Evolutionary conservation across 92 coral and sea anemone genomes (phyloP), one percentile per base, ranked within the genome.

Genomic region (Ricordea florida): DNA sequence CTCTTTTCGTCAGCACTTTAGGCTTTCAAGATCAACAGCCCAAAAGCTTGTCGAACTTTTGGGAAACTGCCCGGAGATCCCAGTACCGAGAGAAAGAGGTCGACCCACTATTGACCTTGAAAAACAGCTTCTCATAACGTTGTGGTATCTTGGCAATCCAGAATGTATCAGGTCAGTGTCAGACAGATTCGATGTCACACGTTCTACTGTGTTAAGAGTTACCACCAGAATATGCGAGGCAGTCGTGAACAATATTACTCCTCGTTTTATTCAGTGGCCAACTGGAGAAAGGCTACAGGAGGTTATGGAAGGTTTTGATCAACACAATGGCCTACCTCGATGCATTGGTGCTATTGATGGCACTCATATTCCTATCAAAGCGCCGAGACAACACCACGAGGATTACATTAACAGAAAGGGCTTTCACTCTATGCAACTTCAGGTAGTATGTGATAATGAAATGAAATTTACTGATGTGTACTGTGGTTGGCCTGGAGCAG

Each of bases 81-180:
- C n/a, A n/a, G n/a, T n/a, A n/a, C n/a, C n/a, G n/a, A n/a, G n/a
- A n/a, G n/a, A n/a, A n/a, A n/a, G n/a, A n/a, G n/a, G n/a, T n/a
- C n/a, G n/a, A n/a, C n/a, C n/a, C n/a, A n/a, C n/a, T n/a, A n/a
- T n/a, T n/a, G n/a, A n/a, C n/a, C n/a, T n/a, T n/a, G n/a, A n/a
- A n/a, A n/a, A n/a, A n/a, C n/a, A n/a, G n/a, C n/a, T n/a, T n/a
- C 73, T 66, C 26, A 38, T 72, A 62, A 81, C 81, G 43, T 43
- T 82, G 28, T 63, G 82, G 87, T 49, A 62, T 72, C 79, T 82
- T 47, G 87, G 81, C 26, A 81, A 81, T 66, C 68, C 75, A 7
- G 76, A 72, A 57, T 36, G 49, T 35, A 62, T 65, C 71, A 48
- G 82, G 52, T 64, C 82, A 41, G 79, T 72, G 45, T 82, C 82